phyloP scores from a whole-genome alignment of 2,797 vertebrate genomes.

The Cynopterus sphinx region DNA sequence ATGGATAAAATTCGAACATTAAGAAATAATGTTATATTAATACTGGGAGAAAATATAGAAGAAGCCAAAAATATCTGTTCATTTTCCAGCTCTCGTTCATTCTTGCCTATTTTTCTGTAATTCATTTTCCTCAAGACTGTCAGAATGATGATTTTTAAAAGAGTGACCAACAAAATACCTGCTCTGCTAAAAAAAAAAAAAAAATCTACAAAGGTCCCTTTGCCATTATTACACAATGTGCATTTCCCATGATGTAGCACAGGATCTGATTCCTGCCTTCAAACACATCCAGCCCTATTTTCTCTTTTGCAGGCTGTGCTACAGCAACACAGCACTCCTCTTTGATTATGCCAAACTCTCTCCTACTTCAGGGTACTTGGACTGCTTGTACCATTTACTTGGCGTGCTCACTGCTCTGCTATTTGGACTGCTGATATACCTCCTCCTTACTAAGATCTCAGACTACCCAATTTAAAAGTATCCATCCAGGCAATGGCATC shows the following conservation, averaged over 20 bases:
- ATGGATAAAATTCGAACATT: neutral
- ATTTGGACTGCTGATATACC: neutral
- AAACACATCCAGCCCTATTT: neutral
- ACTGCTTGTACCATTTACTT: neutral
- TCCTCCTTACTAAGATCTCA: neutral
- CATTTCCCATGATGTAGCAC: neutral
- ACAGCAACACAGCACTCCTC: neutral
- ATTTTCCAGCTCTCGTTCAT: neutral
- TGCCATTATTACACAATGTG: neutral
- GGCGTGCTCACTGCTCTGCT: neutral
- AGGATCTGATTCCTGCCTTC: neutral
- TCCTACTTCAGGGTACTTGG: neutral
- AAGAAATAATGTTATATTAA: neutral
- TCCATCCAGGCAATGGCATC: neutral
- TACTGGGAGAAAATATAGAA: neutral
- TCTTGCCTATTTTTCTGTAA: neutral
- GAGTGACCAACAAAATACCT: neutral
- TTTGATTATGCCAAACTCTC: neutral
- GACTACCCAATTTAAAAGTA: neutral
- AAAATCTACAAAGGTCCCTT: neutral
- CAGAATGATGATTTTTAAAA: neutral
- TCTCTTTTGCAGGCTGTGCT: neutral
- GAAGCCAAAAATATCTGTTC: neutral
- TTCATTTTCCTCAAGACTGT: neutral
- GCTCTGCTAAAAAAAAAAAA: neutral